A percentile compares a stretch with the other conserved stretches of the same genome.
Evolutionary conservation across 2,797 vertebrate species (phyloP).

Genomic region (Tangara arthus): DNA sequence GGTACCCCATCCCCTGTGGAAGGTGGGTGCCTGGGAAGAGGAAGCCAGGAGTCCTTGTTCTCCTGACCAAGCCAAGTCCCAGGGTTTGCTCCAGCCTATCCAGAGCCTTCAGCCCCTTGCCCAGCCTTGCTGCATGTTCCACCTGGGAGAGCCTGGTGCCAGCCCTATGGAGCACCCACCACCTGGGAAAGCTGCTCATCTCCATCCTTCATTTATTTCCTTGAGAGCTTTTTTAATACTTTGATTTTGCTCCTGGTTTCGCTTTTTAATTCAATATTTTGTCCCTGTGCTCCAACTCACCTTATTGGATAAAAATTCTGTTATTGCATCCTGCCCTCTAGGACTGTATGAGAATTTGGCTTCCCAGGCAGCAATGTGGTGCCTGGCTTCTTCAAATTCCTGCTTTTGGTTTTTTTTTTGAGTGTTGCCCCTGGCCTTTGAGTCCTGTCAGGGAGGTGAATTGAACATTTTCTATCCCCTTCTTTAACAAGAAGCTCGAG

Average conservation of each 20-base stretch:
- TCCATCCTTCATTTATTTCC: not conserved
- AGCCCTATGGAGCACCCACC: not conserved
- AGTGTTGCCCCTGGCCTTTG: not conserved
- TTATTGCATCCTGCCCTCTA: conserved; percentile 64
- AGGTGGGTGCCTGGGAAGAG: not conserved
- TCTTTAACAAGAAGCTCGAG: not conserved
- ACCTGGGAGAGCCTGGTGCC: not conserved
- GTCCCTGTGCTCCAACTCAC: conserved; percentile 42
- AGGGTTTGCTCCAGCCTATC: not conserved
- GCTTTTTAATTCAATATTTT: conserved; percentile 68
- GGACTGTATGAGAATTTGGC: conserved; percentile 8
- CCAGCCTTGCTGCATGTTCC: not conserved
- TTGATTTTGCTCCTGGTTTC: conserved; percentile 23
- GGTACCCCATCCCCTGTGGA: too few relatives aligned
- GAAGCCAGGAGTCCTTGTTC: not conserved
- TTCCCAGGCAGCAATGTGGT: not conserved
- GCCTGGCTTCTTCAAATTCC: not conserved
- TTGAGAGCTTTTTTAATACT: not conserved
- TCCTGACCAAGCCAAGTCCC: not conserved
- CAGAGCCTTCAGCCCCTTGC: not conserved
- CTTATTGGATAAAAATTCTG: conserved; percentile 49
- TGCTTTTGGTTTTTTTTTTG: not conserved
- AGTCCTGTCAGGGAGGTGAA: not conserved
- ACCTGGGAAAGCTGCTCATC: not conserved
- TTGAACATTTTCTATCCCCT: not conserved